Conservation (phyloP, 2,888 invertebrate species). For the Eurytoma adleriae region DNA sequence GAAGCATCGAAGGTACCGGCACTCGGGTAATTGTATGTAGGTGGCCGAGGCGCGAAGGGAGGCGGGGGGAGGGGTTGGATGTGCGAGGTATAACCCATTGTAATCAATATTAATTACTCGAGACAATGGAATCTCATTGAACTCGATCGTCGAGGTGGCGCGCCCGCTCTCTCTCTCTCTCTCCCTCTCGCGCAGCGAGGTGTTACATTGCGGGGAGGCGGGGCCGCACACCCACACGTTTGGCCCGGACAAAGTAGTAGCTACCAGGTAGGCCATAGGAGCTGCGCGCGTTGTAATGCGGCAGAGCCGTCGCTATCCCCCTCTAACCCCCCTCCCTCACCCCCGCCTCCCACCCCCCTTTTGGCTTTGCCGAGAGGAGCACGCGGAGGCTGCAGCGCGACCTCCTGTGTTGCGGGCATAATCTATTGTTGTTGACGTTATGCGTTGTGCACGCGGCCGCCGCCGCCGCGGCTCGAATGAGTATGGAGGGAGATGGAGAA, state of each 20-base stretch:
- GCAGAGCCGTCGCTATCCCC: not conserved
- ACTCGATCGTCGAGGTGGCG: constrained; percentile 74
- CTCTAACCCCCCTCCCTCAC: not conserved
- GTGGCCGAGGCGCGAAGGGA: not conserved
- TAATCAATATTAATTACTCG: constrained; percentile 77
- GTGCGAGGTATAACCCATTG: constrained; percentile 72
- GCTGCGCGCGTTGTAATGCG: not conserved
- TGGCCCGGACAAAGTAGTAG: constrained; percentile 61
- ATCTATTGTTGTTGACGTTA: constrained; percentile 76
- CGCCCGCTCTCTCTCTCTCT: constrained; percentile 31
- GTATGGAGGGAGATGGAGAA: constrained; percentile 40
- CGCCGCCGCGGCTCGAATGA: constrained; percentile 54
- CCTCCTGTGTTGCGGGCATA: constrained; percentile 69
- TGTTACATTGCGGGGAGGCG: constrained; percentile 36
- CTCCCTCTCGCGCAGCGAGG: constrained; percentile 33
- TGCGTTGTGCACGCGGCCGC: constrained; percentile 71
- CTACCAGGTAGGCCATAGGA: constrained; percentile 56
- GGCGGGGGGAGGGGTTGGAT: constrained; percentile 2
- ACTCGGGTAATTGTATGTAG: not conserved
- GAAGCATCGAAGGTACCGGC: constrained; percentile 24
- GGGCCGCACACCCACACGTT: constrained; percentile 30
- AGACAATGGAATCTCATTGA: constrained; percentile 77
- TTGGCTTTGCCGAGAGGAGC: constrained; percentile 61
- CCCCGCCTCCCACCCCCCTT: constrained; percentile 54
- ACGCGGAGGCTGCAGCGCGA: constrained; percentile 21